Evolutionary conservation across 1,140 invertebrate genomes (phyloP).

Genomic region (Aphis craccivora): DNA sequence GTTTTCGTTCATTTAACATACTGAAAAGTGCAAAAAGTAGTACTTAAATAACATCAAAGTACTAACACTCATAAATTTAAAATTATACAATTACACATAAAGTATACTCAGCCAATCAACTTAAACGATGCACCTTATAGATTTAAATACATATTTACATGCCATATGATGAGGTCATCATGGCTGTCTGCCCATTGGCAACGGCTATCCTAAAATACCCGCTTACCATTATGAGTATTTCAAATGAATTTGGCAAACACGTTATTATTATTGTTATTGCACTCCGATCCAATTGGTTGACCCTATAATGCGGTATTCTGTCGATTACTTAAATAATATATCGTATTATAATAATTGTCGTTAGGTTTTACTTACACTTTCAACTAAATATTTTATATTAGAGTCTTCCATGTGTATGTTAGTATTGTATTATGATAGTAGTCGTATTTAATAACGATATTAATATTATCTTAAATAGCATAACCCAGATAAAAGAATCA

Average conservation of each 20-base stretch:
- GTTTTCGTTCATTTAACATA: neutral
- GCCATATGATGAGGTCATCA: neutral
- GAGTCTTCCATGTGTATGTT: neutral
- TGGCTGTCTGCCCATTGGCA: constrained; percentile 26
- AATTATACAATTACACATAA: neutral
- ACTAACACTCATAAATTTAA: neutral
- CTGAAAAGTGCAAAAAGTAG: neutral
- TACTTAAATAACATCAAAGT: neutral
- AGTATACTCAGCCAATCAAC: neutral
- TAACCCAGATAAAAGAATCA: neutral
- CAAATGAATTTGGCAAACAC: constrained; percentile 28
- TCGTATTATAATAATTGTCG: neutral
- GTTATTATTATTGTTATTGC: constrained; percentile 19
- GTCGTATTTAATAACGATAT: neutral
- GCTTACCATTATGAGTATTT: neutral
- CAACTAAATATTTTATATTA: neutral
- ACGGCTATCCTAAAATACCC: neutral
- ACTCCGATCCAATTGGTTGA: neutral
- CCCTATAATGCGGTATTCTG: no score
- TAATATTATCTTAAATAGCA: neutral
- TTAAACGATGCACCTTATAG: neutral
- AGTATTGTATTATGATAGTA: neutral
- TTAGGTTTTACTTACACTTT: neutral
- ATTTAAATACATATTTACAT: neutral
- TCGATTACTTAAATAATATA: neutral